phyloP scores from a whole-genome alignment of 2,888 invertebrate species.

The Thecophora atra region DNA sequence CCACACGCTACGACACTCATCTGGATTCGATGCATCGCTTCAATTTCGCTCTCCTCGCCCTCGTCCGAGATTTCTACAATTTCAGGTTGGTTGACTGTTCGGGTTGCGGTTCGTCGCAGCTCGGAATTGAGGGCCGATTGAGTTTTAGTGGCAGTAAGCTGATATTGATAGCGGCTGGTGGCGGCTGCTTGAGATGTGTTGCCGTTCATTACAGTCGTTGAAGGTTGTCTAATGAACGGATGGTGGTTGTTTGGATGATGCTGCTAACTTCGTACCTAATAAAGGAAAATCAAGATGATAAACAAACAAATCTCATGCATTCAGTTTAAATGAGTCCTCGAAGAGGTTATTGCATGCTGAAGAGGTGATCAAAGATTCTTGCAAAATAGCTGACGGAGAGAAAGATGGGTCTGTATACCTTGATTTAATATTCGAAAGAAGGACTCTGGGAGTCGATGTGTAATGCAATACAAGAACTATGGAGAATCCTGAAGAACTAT shows the following conservation, averaged over 20 bases:
- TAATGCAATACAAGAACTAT: too few relatives aligned
- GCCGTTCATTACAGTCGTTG: constrained; percentile 21
- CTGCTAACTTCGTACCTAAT: constrained; percentile 8
- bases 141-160: neutral
- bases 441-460: too few relatives aligned
- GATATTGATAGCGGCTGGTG: neutral
- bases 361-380: too few relatives aligned
- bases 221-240: constrained; percentile 15
- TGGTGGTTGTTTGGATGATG: neutral
- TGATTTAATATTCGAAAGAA: too few relatives aligned
- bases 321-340: too few relatives aligned
- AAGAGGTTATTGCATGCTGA: too few relatives aligned
- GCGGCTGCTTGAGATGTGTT: too few relatives aligned
- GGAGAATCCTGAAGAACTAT: too few relatives aligned
- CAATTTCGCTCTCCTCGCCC: constrained; percentile 71
- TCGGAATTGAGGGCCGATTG: neutral
- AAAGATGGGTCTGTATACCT: too few relatives aligned
- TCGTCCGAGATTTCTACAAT: constrained; percentile 74
- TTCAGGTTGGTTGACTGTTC: constrained; percentile 69
- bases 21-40: constrained; percentile 74
- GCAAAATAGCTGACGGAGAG: too few relatives aligned
- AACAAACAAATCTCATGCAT: too few relatives aligned
- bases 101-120: neutral
- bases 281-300: neutral
- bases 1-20: constrained; percentile 67